Percentiles rank a stretch among this genome's conserved stretches.
phyloP scores from a whole-genome alignment of 2,888 invertebrate species.

The Melikaiella ostensackeni region DNA sequence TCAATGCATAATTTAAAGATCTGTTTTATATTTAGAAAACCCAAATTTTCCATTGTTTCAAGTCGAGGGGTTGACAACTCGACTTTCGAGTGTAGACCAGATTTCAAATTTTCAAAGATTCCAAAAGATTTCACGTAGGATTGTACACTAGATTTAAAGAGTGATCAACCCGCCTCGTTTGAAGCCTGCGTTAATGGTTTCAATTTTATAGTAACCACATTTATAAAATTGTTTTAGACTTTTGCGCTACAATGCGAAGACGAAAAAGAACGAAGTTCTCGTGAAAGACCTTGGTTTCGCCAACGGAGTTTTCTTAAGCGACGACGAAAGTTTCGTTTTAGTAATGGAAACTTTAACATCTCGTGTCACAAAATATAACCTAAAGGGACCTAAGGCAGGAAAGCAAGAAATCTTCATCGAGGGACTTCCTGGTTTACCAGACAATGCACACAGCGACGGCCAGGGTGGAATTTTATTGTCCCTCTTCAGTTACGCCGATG shows the following conservation, averaged over 20 bases:
- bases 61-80: too few species aligned
- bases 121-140: too few species aligned
- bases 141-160: too few species aligned
- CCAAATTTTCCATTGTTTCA: too few species aligned
- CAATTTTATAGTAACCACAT: neutral
- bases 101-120: too few species aligned
- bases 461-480: conserved; percentile 84
- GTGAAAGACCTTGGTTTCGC: conserved; percentile 89
- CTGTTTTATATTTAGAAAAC: too few species aligned
- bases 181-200: too few species aligned
- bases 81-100: too few species aligned
- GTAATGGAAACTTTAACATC: conserved; percentile 85
- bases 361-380: conserved; percentile 86
- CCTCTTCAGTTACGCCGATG: conserved; percentile 80
- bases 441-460: conserved; percentile 81
- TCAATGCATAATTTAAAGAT: too few species aligned
- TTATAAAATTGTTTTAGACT: conserved; percentile 80
- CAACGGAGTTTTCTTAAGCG: conserved; percentile 91
- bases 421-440: conserved; percentile 86
- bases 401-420: conserved; percentile 88
- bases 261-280: conserved; percentile 87
- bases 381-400: conserved; percentile 91
- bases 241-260: conserved; percentile 87
- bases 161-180: too few species aligned
- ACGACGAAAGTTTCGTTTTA: conserved; percentile 89